phyloP scores from a whole-genome alignment of 2,113 vertebrate genomes.

The Microcebus ravelobensis region DNA sequence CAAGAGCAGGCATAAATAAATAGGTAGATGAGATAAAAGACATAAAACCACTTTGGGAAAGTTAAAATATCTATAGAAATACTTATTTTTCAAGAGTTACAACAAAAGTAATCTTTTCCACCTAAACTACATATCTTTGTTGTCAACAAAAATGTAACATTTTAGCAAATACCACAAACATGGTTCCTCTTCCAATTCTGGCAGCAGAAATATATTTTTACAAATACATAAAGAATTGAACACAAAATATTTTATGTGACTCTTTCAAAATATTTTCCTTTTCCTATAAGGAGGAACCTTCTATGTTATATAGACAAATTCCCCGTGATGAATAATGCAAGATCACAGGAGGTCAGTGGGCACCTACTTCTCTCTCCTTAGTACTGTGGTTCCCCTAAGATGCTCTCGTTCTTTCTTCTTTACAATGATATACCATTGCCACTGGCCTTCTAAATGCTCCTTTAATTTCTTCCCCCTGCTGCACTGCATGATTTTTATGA shows the following conservation, averaged over 20 bases:
- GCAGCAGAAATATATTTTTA: background rate
- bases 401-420: slow-evolving; percentile 77
- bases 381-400: slow-evolving; percentile 70
- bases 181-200: background rate
- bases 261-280: slow-evolving; percentile 59
- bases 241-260: background rate
- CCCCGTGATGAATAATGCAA: slow-evolving; percentile 19
- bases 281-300: background rate
- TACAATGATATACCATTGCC: slow-evolving; percentile 75
- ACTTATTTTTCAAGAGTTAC: background rate
- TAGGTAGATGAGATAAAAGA: background rate
- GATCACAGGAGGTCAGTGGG: slow-evolving; percentile 10
- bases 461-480: slow-evolving; percentile 82
- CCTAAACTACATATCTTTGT: background rate
- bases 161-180: background rate
- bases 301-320: background rate
- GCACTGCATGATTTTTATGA: slow-evolving; percentile 84
- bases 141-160: background rate
- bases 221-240: background rate
- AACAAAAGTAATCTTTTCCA: background rate
- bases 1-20: background rate
- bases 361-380: slow-evolving; percentile 44
- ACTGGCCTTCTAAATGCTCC: slow-evolving; percentile 84
- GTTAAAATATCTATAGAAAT: background rate
- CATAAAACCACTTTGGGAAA: background rate